A percentile compares a stretch with the other conserved stretches of the same genome.
Conservation (phyloP, 2,888 invertebrate species). For the Hyposoter didymator region DNA sequence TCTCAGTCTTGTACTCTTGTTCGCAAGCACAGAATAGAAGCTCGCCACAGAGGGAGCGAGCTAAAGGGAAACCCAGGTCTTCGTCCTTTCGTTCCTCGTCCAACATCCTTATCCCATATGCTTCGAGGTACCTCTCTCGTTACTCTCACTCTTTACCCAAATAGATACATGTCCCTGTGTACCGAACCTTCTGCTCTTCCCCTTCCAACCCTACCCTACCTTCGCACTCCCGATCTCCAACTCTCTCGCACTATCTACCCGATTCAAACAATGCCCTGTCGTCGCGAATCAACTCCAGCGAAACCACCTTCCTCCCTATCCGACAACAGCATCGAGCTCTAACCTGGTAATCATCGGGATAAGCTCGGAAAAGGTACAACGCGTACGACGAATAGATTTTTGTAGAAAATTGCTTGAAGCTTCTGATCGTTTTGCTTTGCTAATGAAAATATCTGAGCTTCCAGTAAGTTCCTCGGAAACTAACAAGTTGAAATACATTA, state of each 20-base stretch:
- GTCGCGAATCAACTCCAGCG: constrained; percentile 72
- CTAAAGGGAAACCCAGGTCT: constrained; percentile 6
- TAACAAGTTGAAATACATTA: too few relatives aligned
- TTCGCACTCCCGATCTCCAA: not conserved
- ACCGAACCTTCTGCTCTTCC: constrained; percentile 22
- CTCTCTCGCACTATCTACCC: constrained; percentile 65
- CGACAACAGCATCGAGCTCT: constrained; percentile 61
- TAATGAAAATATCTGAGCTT: too few relatives aligned
- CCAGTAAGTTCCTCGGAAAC: too few relatives aligned
- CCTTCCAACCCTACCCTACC: not conserved
- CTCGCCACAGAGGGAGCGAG: constrained; percentile 59
- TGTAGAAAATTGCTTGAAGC: not conserved
- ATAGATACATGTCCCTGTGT: constrained; percentile 80
- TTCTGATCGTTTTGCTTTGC: not conserved
- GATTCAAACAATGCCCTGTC: constrained; percentile 82
- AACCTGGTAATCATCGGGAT: not conserved
- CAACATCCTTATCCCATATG: constrained; percentile 66
- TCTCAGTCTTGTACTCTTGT: constrained; percentile 64
- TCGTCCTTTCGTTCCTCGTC: constrained; percentile 36
- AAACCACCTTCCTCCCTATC: constrained; percentile 67
- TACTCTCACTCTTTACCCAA: constrained; percentile 68
- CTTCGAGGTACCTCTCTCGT: constrained; percentile 77
- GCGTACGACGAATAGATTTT: not conserved
- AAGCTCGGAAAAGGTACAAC: not conserved
- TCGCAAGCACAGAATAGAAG: constrained; percentile 71